A percentile compares a stretch with the other conserved stretches of the same genome.
Evolutionary conservation across 2,797 vertebrate genomes (phyloP).

Genomic region (Sylvilagus floridanus): DNA sequence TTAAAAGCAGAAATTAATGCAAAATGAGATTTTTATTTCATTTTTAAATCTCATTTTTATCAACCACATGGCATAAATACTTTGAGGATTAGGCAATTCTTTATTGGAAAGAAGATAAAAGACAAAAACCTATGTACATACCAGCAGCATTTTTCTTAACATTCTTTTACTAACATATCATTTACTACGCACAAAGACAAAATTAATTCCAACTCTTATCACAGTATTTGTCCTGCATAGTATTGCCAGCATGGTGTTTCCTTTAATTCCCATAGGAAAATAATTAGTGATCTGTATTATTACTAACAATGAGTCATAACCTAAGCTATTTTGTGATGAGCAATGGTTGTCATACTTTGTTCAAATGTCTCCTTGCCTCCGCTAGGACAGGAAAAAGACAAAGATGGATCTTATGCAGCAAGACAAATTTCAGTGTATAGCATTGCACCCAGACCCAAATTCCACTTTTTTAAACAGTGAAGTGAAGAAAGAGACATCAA

Average conservation of each 20-base stretch:
- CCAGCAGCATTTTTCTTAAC: not conserved
- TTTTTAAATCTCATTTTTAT: no score
- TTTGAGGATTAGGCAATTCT: not conserved
- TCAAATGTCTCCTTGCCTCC: not conserved
- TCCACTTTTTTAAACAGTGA: not conserved
- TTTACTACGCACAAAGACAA: not conserved
- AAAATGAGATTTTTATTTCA: not conserved
- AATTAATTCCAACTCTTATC: conserved; percentile 18
- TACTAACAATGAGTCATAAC: not conserved
- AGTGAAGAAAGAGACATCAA: not conserved
- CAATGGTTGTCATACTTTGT: not conserved
- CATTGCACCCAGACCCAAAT: not conserved
- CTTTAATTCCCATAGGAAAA: not conserved
- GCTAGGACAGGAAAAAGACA: not conserved
- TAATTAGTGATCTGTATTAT: not conserved
- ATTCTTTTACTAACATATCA: not conserved
- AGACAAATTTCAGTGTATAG: not conserved
- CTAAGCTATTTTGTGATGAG: not conserved
- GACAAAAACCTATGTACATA: not conserved
- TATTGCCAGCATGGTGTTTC: not conserved
- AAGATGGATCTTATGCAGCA: not conserved
- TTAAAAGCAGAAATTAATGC: not conserved
- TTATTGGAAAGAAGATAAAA: not conserved
- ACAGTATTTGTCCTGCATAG: not conserved
- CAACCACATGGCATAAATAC: not conserved